Evolutionary conservation across 2,797 vertebrate species (phyloP).

Genomic region (Valencia hispanica): DNA sequence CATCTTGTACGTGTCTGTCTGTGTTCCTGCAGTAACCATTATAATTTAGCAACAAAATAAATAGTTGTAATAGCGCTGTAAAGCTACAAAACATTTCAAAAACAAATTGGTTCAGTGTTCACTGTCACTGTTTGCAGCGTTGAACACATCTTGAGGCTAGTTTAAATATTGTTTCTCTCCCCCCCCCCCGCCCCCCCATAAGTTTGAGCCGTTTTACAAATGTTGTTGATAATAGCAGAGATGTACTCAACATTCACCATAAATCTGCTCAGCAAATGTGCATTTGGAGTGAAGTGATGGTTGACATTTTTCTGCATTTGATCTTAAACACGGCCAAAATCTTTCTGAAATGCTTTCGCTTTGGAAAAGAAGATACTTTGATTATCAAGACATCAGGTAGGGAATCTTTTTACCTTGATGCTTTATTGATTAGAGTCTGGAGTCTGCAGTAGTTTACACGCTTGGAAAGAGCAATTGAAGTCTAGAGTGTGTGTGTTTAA

Average conservation of each 20-base stretch:
- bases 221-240: not conserved
- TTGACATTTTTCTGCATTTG: not conserved
- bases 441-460: not conserved
- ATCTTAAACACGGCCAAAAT: constrained; percentile 56
- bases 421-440: not conserved
- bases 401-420: constrained; percentile 14
- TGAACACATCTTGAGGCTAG: not conserved
- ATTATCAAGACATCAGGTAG: constrained; percentile 72
- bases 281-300: constrained; percentile 14
- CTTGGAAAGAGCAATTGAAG: not conserved
- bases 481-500: too few species aligned
- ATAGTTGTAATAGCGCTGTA: too few species aligned
- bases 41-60: not conserved
- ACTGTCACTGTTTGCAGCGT: not conserved
- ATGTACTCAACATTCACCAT: too few species aligned
- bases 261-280: constrained; percentile 18
- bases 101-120: not conserved
- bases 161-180: too few species aligned
- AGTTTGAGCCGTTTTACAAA: not conserved
- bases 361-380: constrained; percentile 65
- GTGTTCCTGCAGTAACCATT: not conserved
- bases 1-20: not conserved
- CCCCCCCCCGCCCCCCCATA: too few species aligned
- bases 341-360: constrained; percentile 68
- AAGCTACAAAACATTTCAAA: not conserved